Evolutionary conservation across 2,797 vertebrate genomes (phyloP).

Genomic region (Hydrophis major): DNA sequence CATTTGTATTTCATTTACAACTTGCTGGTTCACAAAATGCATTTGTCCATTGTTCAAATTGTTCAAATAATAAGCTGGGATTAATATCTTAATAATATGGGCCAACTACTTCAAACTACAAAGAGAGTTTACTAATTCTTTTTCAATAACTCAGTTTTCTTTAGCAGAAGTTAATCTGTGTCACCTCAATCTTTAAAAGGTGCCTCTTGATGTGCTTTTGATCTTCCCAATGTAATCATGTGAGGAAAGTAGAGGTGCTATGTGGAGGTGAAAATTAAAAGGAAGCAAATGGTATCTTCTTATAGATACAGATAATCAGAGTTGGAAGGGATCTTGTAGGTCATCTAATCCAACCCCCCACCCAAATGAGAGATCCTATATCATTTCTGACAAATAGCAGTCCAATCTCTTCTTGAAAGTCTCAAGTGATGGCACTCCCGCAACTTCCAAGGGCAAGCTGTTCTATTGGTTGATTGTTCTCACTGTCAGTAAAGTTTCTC

Average conservation of each 20-base stretch:
- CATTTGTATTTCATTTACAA: constrained; percentile 38
- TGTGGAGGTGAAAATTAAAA: neutral
- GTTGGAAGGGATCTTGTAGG: no score
- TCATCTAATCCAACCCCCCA: no score
- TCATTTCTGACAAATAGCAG: no score
- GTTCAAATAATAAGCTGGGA: neutral
- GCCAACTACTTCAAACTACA: neutral
- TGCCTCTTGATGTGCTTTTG: neutral
- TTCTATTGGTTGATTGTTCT: no score
- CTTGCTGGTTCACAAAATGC: neutral
- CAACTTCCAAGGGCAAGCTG: no score
- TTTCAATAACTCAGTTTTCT: neutral
- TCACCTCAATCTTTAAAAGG: neutral
- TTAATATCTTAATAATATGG: neutral
- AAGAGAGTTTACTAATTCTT: neutral
- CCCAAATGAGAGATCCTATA: no score
- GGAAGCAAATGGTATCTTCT: neutral
- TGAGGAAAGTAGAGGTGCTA: neutral
- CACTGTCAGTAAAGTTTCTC: no score
- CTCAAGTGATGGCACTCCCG: no score
- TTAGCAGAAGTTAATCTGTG: neutral
- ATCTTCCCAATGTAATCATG: neutral
- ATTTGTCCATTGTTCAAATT: neutral
- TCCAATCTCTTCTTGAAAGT: no score
- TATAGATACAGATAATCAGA: no score